phyloP scores from a whole-genome alignment of 2,113 vertebrate species.

The Rhynchopsitta pachyrhyncha region DNA sequence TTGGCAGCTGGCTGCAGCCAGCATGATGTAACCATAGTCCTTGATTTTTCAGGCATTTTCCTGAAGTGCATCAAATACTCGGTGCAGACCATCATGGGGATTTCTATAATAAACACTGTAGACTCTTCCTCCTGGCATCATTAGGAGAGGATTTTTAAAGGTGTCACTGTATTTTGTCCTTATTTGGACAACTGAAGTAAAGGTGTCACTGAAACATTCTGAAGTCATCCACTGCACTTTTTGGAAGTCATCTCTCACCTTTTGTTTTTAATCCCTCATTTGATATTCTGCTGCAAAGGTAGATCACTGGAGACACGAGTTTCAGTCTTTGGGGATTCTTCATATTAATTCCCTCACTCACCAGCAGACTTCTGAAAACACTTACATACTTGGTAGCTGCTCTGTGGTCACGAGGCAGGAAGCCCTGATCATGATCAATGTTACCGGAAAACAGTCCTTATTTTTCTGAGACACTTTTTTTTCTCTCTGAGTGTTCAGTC shows the following conservation, averaged over 20 bases:
- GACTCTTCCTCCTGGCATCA: background rate
- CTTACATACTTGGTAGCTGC: background rate
- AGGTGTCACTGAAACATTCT: background rate
- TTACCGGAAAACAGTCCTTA: background rate
- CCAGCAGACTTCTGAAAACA: background rate
- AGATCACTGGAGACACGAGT: background rate
- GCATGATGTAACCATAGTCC: background rate
- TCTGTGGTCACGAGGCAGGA: background rate
- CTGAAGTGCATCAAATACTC: background rate
- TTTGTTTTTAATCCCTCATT: background rate
- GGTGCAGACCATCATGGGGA: accelerated
- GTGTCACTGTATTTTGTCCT: background rate
- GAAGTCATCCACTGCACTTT: background rate
- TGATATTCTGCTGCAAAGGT: background rate
- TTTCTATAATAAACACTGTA: background rate
- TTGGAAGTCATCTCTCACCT: background rate
- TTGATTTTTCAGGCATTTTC: background rate
- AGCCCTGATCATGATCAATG: background rate
- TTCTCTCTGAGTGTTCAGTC: background rate
- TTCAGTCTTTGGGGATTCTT: background rate
- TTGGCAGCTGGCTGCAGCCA: background rate
- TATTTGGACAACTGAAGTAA: background rate
- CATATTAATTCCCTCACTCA: background rate
- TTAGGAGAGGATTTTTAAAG: background rate
- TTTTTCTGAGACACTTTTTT: background rate